Percentiles rank a stretch among this genome's conserved stretches.
Conservation (phyloP, 2,113 vertebrate genomes). For the Gymnobelideus leadbeateri region DNA sequence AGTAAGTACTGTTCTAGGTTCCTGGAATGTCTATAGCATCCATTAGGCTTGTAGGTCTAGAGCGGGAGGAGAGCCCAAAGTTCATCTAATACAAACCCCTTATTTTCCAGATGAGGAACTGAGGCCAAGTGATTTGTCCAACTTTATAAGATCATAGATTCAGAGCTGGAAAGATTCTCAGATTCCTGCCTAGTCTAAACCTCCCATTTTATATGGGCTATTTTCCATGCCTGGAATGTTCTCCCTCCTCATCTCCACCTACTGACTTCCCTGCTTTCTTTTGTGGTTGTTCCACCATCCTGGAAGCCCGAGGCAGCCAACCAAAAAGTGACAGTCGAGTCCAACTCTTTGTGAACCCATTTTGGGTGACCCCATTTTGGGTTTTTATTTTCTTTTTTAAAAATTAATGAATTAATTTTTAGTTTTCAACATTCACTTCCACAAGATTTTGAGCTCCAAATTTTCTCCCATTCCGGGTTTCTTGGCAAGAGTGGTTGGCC, state of each 20-base stretch:
- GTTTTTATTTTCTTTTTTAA: no score
- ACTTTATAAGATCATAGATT: background rate
- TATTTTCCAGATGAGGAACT: background rate
- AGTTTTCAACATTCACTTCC: no score
- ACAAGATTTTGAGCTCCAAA: no score
- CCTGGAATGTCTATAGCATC: background rate
- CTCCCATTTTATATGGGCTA: background rate
- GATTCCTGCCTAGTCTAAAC: background rate
- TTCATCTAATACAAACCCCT: background rate
- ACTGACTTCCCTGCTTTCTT: background rate
- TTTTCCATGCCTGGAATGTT: background rate
- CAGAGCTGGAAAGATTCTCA: background rate
- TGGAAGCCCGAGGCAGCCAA: background rate
- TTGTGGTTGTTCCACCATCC: constrained; percentile 1
- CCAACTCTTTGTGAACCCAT: background rate
- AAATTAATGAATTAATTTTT: no score
- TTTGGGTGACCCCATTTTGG: background rate
- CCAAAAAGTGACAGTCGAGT: background rate
- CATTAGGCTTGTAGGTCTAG: background rate
- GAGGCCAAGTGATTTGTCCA: background rate
- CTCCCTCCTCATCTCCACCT: background rate
- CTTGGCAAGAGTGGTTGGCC: no score
- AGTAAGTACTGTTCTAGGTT: background rate
- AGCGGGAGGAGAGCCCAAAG: background rate
- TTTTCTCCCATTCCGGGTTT: no score